phyloP scores from a whole-genome alignment of 2,797 vertebrate species.

The Falco columbarius region DNA sequence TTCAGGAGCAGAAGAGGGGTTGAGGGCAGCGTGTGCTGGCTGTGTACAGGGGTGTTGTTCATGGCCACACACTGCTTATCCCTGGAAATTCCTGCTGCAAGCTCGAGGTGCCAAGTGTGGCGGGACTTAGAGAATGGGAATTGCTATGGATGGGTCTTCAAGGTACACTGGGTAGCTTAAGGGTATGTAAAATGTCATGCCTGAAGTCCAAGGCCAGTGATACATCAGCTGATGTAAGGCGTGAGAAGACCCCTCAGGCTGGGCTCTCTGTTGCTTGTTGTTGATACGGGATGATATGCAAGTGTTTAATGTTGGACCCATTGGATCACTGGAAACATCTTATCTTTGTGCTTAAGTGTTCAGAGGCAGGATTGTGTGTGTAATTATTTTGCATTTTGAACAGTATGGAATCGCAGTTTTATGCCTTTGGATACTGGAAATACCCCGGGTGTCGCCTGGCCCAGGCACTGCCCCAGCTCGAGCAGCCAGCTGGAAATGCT shows the following conservation, averaged over 20 bases:
- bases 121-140: background rate
- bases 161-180: rapidly evolving
- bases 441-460: rapidly evolving
- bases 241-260: background rate
- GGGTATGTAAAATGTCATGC: rapidly evolving
- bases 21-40: rapidly evolving
- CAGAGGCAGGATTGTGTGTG: background rate
- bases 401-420: background rate
- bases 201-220: background rate
- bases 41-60: background rate
- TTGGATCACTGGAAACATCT: rapidly evolving
- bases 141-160: rapidly evolving
- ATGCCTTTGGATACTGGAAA: rapidly evolving
- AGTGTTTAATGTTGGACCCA: rapidly evolving
- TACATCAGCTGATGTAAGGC: rapidly evolving
- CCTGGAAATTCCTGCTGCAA: background rate
- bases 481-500: background rate
- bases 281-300: rapidly evolving
- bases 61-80: background rate
- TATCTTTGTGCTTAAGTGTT: background rate
- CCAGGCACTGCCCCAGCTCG: background rate
- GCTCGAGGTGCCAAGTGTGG: background rate
- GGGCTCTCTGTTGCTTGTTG: background rate
- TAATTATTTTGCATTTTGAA: rapidly evolving
- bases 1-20: rapidly evolving